phyloP scores from a whole-genome alignment of 2,113 vertebrate species.

The Neopipo cinnamomea region DNA sequence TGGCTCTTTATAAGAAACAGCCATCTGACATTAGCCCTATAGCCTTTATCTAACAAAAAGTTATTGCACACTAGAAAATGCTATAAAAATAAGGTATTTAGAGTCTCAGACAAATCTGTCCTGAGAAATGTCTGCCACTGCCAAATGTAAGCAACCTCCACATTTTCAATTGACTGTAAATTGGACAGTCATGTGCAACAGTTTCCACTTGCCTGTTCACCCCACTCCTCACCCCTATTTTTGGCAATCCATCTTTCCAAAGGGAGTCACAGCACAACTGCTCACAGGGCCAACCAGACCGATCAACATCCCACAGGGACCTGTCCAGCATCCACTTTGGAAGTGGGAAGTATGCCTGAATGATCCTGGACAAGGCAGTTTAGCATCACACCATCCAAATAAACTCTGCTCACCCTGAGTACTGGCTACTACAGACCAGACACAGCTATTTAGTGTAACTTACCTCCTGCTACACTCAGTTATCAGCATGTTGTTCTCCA shows the following conservation, averaged over 20 bases:
- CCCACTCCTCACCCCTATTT: background rate
- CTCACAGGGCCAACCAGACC: background rate
- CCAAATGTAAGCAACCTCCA: background rate
- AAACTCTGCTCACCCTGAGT: too few species aligned
- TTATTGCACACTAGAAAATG: background rate
- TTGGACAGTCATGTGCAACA: background rate
- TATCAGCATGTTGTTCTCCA: background rate
- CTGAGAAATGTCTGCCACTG: background rate
- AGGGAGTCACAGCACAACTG: background rate
- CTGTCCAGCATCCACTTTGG: background rate
- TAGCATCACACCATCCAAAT: background rate
- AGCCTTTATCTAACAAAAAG: constrained; percentile 16
- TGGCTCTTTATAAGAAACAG: constrained; percentile 12
- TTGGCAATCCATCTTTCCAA: background rate
- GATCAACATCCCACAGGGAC: background rate
- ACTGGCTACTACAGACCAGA: too few species aligned
- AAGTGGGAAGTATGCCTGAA: background rate
- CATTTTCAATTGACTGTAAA: background rate
- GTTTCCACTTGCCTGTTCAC: background rate
- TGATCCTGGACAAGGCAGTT: background rate
- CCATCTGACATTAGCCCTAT: constrained; percentile 14
- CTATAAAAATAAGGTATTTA: background rate
- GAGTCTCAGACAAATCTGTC: background rate
- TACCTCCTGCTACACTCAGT: background rate
- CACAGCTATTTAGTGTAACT: too few species aligned